Percentiles rank a stretch among this genome's conserved stretches.
Conservation (phyloP, 2,113 vertebrate species). For the Ictidomys tridecemlineatus region DNA sequence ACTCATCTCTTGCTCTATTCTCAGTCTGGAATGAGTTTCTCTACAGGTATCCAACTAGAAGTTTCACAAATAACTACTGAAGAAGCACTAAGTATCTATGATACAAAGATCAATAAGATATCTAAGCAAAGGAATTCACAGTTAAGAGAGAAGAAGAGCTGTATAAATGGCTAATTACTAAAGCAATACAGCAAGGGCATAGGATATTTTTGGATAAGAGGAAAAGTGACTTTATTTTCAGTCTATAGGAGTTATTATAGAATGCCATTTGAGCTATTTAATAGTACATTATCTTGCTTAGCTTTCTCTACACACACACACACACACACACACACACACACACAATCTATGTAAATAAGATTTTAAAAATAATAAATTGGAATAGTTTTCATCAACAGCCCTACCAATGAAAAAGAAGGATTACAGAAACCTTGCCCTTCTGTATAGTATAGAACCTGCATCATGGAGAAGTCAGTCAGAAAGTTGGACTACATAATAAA, state of each 20-base stretch:
- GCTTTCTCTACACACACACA: background rate
- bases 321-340: too few relatives aligned
- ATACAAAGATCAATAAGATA: background rate
- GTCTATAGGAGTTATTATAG: background rate
- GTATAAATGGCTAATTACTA: background rate
- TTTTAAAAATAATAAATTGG: background rate
- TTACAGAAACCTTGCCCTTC: background rate
- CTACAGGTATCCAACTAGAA: background rate
- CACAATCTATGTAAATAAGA: background rate
- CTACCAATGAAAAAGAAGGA: background rate
- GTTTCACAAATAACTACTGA: background rate
- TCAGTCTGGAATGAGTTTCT: background rate
- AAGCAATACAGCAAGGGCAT: background rate
- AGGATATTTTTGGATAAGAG: background rate
- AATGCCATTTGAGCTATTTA: background rate
- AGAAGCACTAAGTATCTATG: background rate
- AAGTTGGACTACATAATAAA: background rate
- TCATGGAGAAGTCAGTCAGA: background rate
- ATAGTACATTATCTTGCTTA: background rate
- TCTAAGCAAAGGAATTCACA: background rate
- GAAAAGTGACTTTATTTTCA: background rate
- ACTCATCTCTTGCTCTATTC: background rate
- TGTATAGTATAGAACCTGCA: background rate
- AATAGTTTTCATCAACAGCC: background rate
- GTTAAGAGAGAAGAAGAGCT: background rate